A percentile compares a stretch with the other conserved stretches of the same genome.
These are phyloP conservation scores for Hexactinellida sp. DNA, from an alignment of 37 sponge, comb jelly and placozoan genomes.

Conservation along the genomic window DNA sequence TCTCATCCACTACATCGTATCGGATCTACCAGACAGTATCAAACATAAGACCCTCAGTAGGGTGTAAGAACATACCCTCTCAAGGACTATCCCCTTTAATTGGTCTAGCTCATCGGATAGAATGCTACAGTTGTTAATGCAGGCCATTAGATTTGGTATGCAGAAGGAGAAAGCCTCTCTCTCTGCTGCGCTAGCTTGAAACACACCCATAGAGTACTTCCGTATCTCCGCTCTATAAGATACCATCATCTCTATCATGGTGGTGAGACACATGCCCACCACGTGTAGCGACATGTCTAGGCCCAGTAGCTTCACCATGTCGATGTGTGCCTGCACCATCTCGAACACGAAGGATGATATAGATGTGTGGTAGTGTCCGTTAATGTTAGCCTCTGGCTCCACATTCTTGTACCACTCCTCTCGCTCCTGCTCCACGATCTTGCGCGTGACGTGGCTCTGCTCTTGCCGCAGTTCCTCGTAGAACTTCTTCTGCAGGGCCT, in stretches of 20 bases:
- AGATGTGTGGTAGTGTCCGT: neutral
- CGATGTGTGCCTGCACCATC: constrained; percentile 3
- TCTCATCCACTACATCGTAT: neutral
- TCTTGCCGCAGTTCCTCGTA: neutral
- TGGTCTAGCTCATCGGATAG: neutral
- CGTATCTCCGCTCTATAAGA: neutral
- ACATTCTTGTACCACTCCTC: constrained; percentile 1
- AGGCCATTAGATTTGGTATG: constrained; percentile 6
- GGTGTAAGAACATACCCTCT: neutral
- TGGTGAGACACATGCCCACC: neutral
- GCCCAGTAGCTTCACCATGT: neutral
- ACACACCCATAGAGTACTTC: neutral
- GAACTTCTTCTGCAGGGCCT: neutral
- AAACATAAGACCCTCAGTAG: neutral
- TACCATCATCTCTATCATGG: neutral
- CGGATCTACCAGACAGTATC: neutral
- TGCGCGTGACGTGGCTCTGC: neutral
- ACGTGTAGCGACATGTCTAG: neutral
- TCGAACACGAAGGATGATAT: neutral
- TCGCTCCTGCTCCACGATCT: neutral
- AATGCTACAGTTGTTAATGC: neutral
- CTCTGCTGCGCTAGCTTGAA: neutral
- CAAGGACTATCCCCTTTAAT: neutral
- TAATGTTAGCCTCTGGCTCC: neutral
- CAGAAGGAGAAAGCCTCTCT: neutral